These are phyloP conservation scores for Podarcis cretensis DNA, from an alignment of 2,113 vertebrate genomes.

Conservation along the genomic window DNA sequence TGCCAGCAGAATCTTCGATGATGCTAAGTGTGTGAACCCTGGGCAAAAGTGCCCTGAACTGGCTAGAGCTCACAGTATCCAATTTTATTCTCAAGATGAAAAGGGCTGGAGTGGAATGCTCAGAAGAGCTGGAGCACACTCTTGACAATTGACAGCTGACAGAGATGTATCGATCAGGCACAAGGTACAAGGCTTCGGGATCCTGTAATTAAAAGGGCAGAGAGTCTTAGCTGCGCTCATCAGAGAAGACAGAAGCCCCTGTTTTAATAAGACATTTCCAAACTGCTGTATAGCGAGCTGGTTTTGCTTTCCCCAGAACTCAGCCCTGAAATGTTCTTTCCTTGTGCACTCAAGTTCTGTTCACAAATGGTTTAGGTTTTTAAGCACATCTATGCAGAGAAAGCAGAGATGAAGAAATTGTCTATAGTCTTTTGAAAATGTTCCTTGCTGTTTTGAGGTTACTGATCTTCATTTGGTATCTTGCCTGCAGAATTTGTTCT, in stretches of 20 bases:
- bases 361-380: background rate
- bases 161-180: background rate
- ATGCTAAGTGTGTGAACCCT: background rate
- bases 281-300: background rate
- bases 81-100: slow-evolving; percentile 13
- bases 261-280: slow-evolving; percentile 20
- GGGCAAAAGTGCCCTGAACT: background rate
- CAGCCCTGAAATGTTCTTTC: background rate
- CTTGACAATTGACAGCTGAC: background rate
- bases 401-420: background rate
- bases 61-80: slow-evolving; percentile 1
- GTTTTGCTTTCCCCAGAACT: slow-evolving; percentile 12
- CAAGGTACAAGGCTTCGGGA: fast-evolving
- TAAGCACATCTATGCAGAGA: background rate
- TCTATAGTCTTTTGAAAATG: background rate
- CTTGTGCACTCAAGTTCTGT: background rate
- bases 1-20: fast-evolving
- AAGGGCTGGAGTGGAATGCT: background rate
- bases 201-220: slow-evolving; percentile 7
- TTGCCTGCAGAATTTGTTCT: slow-evolving; percentile 19
- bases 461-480: background rate
- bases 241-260: background rate
- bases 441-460: background rate
- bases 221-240: background rate
- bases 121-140: background rate